Conservation (phyloP, 2,797 vertebrate species). For the Xenentodon cancila region DNA sequence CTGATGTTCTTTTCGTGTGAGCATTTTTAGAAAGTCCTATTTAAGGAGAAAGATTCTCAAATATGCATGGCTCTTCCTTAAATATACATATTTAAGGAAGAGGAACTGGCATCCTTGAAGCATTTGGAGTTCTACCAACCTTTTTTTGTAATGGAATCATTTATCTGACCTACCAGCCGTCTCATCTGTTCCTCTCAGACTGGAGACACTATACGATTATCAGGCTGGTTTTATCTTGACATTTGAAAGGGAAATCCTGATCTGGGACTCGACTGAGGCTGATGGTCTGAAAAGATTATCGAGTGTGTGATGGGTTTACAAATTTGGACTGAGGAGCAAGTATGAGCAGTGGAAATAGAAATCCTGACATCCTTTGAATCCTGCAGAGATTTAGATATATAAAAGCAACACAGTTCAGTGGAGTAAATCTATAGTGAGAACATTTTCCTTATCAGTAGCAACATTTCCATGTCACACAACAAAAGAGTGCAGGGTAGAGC, state of each 20-base stretch:
- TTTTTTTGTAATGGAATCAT: slow-evolving; percentile 25
- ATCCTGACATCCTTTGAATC: neutral
- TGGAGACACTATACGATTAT: slow-evolving; percentile 42
- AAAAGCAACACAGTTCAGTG: no score
- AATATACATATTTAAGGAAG: slow-evolving; percentile 20
- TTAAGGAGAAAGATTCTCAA: no score
- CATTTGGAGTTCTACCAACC: slow-evolving; percentile 20
- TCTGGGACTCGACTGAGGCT: slow-evolving; percentile 33
- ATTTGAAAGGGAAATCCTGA: slow-evolving; percentile 47
- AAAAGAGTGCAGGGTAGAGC: no score
- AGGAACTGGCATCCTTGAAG: slow-evolving; percentile 8
- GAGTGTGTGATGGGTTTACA: slow-evolving; percentile 33
- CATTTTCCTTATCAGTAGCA: no score
- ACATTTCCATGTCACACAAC: no score
- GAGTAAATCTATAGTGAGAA: no score
- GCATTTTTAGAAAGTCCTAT: no score
- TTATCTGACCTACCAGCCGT: slow-evolving; percentile 41
- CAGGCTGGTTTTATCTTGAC: slow-evolving; percentile 36
- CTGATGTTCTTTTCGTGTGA: no score
- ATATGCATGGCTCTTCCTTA: no score
- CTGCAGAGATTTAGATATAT: no score
- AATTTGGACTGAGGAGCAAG: slow-evolving; percentile 4
- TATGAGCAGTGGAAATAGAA: neutral
- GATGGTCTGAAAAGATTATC: slow-evolving; percentile 51
- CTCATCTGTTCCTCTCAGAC: slow-evolving; percentile 35